Base-by-base conservation (phyloP, 2,113 vertebrate genomes). In the Elephas maximus region DNA sequence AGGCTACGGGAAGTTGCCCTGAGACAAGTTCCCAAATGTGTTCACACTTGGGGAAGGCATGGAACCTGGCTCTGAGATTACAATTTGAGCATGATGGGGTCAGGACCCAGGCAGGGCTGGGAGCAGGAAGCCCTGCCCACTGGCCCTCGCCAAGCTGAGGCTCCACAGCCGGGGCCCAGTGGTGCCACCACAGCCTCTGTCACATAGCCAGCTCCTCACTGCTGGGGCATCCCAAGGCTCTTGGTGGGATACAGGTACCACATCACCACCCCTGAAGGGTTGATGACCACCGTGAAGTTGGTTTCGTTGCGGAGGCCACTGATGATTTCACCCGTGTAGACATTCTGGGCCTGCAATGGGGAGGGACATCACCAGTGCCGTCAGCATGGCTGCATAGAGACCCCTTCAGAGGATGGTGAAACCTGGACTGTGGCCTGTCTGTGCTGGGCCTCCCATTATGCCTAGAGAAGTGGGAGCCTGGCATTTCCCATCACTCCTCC, bases 231-330 rank as follows among this genome's bases (percentile, higher is more conserved):
- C 0, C 11, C n/a, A 0, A 6, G 33, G 62, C 67, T n/a, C 21
- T 71, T 78, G 12, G 3, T 33, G 2, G 99, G 99, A 11, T 95
- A 97, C 88, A 99, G 92, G 26, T 99, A 99, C 99, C 99, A 99
- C 99, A 99, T 99, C 96, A 99, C 99, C 88, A 99, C 99, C 4
- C 99, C 99, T 0, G 99, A 99, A 26, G 99, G 99, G 97, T 99
- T 99, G 96, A 99, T 98, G 1, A 98, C 89, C 21, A 99, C 99
- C 0, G 99, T 99, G 88, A 99, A 99, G 85, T 94, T 98, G 74
- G 98, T 98, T 69, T 97, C 97, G 4, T 98, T 96, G 63, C 97
- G 99, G 88, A 99, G 97, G 8, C 63, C 41, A 0, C 97, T 84
- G 17, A 98, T 92, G 44, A 96, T 37, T 65, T 98, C 97, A 14